These are phyloP conservation scores for Oncorhynchus keta DNA, from an alignment of 2,113 vertebrate genomes.

Conservation along the genomic window DNA sequence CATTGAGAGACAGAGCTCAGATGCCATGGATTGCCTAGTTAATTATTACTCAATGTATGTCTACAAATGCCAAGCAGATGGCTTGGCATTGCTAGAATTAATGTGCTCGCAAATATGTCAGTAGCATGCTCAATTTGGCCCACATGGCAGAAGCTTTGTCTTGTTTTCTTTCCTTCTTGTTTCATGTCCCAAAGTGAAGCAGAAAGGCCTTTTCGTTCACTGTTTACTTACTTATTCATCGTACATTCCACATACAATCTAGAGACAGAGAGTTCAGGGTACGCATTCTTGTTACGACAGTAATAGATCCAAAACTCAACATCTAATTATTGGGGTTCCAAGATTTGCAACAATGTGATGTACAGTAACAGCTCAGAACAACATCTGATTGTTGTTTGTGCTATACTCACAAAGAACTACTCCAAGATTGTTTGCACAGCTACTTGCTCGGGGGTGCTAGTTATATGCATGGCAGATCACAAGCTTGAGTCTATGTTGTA, in stretches of 20 bases:
- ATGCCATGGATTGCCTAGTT: conserved; percentile 55
- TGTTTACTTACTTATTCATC: background rate
- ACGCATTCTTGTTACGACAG: conserved; percentile 19
- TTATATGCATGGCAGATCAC: conserved; percentile 29
- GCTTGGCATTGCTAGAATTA: conserved; percentile 59
- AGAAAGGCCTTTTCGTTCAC: conserved; percentile 17
- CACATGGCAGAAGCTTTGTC: conserved; percentile 28
- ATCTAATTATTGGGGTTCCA: conserved; percentile 65
- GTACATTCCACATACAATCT: background rate
- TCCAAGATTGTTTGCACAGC: conserved; percentile 23
- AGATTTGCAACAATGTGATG: conserved; percentile 57
- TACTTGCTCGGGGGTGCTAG: conserved; percentile 29
- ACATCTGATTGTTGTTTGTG: conserved; percentile 44
- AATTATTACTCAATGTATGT: conserved; percentile 53
- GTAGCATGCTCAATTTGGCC: conserved; percentile 52
- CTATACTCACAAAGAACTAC: conserved; percentile 35
- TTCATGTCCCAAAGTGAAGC: conserved; percentile 27
- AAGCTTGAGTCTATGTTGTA: conserved; percentile 15
- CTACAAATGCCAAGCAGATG: conserved; percentile 70
- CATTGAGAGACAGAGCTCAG: conserved; percentile 23
- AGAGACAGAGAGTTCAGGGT: background rate
- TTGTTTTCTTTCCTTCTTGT: background rate
- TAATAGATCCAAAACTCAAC: conserved; percentile 63
- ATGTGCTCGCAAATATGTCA: conserved; percentile 61
- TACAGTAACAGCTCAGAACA: conserved; percentile 45